These are phyloP conservation scores for Alligator sinensis DNA, from an alignment of 2,113 vertebrate genomes.

Conservation along the genomic window DNA sequence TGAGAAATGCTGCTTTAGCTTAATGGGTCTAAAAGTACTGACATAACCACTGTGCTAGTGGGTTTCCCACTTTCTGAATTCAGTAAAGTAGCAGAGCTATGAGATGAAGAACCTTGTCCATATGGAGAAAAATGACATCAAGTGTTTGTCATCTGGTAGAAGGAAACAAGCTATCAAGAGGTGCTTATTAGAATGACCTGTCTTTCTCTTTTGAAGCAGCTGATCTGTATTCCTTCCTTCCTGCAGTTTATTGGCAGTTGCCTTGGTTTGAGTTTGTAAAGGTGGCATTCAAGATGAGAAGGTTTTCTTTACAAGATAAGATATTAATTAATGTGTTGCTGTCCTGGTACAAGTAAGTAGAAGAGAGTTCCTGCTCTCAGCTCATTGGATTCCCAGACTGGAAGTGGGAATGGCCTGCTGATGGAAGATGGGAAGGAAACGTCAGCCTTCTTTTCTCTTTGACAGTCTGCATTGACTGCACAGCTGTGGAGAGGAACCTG, in stretches of 20 bases:
- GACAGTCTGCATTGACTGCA: background rate
- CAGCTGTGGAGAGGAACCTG: background rate
- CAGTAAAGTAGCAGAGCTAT: too few species aligned
- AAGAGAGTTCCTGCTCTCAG: too few species aligned
- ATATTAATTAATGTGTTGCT: too few species aligned
- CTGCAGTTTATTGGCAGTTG: background rate
- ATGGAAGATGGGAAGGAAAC: background rate
- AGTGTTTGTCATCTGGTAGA: fast-evolving
- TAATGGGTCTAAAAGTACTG: too few species aligned
- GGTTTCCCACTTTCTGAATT: too few species aligned
- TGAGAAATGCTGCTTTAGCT: background rate
- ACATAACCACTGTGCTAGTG: too few species aligned
- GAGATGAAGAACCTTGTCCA: too few species aligned
- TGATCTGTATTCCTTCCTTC: too few species aligned
- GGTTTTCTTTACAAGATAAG: background rate
- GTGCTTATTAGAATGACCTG: background rate
- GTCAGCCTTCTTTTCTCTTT: background rate
- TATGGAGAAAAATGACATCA: background rate
- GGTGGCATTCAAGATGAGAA: background rate
- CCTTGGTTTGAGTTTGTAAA: background rate
- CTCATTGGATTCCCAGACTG: background rate
- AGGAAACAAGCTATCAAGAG: background rate
- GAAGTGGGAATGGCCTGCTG: background rate
- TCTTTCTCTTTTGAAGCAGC: background rate
- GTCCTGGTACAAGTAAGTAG: too few species aligned